phyloP scores from a whole-genome alignment of 2,888 invertebrate genomes.

The Automeris io region DNA sequence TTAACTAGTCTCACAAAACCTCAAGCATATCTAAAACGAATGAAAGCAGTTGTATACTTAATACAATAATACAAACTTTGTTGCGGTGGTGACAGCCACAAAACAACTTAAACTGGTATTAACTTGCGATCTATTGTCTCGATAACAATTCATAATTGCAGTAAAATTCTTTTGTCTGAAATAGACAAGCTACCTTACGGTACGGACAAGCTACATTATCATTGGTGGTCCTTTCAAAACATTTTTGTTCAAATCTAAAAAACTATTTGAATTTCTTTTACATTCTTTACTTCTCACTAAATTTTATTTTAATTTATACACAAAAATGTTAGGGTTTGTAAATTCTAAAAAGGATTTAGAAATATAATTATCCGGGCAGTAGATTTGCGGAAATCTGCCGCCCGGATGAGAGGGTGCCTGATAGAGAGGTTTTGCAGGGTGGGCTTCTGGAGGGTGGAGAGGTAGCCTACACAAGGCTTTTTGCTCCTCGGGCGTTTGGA shows the following conservation, averaged over 20 bases:
- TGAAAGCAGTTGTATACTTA: conserved; percentile 27
- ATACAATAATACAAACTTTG: conserved; percentile 34
- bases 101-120: conserved; percentile 33
- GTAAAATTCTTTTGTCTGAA: conserved; percentile 51
- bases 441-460: no score
- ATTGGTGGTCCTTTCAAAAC: conserved; percentile 43
- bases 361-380: no score
- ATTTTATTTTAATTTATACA: no score
- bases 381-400: no score
- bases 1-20: not conserved
- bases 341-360: no score
- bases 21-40: conserved; percentile 20
- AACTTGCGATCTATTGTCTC: conserved; percentile 47
- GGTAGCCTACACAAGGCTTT: no score
- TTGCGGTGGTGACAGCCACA: conserved; percentile 60
- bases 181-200: conserved; percentile 24
- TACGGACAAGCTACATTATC: conserved; percentile 43
- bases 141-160: conserved; percentile 51
- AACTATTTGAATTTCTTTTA: not conserved
- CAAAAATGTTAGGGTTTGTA: no score
- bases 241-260: conserved; percentile 20
- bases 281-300: not conserved
- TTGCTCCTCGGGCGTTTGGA: no score
- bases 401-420: no score
- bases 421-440: no score